Evolutionary conservation across 2,888 invertebrate genomes (phyloP).

Genomic region (Ophion ellenae): DNA sequence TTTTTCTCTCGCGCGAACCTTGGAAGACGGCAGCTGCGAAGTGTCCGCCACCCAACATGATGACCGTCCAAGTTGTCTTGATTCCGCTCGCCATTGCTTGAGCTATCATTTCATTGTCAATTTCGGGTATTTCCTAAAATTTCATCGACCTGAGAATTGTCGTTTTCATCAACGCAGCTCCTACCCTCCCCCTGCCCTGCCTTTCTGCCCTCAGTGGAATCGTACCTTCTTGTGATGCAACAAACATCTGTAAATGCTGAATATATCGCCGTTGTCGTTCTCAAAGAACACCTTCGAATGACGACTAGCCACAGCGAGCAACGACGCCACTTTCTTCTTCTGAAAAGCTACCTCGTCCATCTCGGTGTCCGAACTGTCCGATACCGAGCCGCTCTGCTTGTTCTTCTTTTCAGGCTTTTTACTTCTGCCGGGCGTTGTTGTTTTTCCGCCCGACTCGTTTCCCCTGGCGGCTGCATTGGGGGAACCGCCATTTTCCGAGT

Average conservation of each 20-base stretch:
- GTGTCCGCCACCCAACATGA: conserved; percentile 94
- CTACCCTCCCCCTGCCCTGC: conserved; percentile 39
- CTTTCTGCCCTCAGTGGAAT: background rate
- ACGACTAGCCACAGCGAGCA: conserved; percentile 83
- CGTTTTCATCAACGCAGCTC: conserved; percentile 37
- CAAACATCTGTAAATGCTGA: conserved; percentile 90
- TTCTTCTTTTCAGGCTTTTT: conserved; percentile 72
- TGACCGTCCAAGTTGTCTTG: conserved; percentile 88
- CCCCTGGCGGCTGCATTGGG: conserved; percentile 75
- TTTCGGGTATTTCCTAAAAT: conserved; percentile 84
- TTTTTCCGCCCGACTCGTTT: conserved; percentile 47
- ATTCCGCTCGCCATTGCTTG: conserved; percentile 80
- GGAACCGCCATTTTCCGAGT: conserved; percentile 75
- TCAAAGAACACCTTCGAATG: conserved; percentile 91
- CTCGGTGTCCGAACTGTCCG: conserved; percentile 78
- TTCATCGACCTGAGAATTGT: conserved; percentile 60
- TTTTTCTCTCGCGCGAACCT: conserved; percentile 75
- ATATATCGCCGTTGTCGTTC: conserved; percentile 88
- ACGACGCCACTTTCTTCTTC: conserved; percentile 73
- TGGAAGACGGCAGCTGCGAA: conserved; percentile 90
- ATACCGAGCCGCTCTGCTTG: conserved; percentile 65
- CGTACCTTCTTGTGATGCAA: conserved; percentile 90
- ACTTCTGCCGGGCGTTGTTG: conserved; percentile 54
- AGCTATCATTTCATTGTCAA: conserved; percentile 78
- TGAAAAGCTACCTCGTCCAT: conserved; percentile 73